Base-by-base conservation (phyloP, 2,113 vertebrate species). In the Notarius quadriscutis region DNA sequence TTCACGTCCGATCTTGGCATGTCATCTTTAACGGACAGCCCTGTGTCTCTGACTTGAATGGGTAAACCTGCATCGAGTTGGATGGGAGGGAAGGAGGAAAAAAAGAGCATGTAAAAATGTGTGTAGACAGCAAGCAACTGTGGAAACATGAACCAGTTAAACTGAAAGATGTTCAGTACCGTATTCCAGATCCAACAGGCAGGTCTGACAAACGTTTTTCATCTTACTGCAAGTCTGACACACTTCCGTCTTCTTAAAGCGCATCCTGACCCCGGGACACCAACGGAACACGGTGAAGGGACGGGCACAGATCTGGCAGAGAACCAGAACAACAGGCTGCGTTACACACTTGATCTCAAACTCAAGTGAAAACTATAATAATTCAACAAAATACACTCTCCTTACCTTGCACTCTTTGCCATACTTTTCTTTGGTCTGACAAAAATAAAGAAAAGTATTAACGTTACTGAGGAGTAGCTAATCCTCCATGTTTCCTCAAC, bases 161-260 rank as follows among this genome's bases (percentile, higher is more conserved):
- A 62, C 20, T 9, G 11, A 48, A 14, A 27, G 10, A 50, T 34
- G 58, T 34, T 65, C 95, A 96, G 7, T 87, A 99, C 98, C 98
- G 86, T 97, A 99, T 15, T 99, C 98, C n/a, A 99, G 93, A 91
- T 99, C 98, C 60, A 99, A 95, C 82, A 99, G 95, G 90, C 98
- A 99, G 53, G 98, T 99, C 88, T 99, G 98, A 91, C 98, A 99
- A 87, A 99, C 98, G 0, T 99, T 99, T 91, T 99, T 99, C 94
- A 99, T 94, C 93, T 99, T 99, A 95, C 98, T 99, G 92, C 98
- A 99, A 0, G 98, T 99, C 87, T 99, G 98, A 93, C 98, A 99
- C 41, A 99, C 98, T 89, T 99, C 98, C 0, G 98, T 99, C 92
- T 99, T 99, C 95, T 99, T 99, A 93, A 99, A 99, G 88, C 98